Base-by-base conservation (phyloP, 2,113 vertebrate genomes). In the Aleadryas rufinucha region DNA sequence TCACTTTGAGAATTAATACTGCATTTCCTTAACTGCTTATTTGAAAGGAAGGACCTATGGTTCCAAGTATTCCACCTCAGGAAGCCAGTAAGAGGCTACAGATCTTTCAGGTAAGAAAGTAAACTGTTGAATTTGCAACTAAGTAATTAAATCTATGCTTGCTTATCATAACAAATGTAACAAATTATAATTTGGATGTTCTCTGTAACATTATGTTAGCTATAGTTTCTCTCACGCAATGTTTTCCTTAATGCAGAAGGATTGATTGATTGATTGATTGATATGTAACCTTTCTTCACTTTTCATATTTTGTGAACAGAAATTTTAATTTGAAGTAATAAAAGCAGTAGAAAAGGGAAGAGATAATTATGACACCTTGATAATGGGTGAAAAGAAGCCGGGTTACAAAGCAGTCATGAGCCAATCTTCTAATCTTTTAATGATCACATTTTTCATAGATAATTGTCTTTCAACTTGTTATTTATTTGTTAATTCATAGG, bases 31-130 rank as follows among this genome's bases (percentile, higher is more conserved):
- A 66, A 76, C 37, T 59, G 60, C 72, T 57, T 96, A 4, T 95
- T 95, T 87, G 76, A 97, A 74, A 99, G 99, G 98, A 98, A 96
- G 99, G 99, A 59, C 99, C 98, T 19, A 98, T 98, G 98, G 98
- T 97, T 93, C 97, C 98, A 87, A 98, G 84, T 86, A 98, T 98
- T 89, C 74, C 98, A 92, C 98, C 98, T 66, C 97, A 98, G 91
- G 98, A 99, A 97, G 99, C 98, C 74, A 99, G 98, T 96, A 97
- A 91, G 33, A 98, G 98, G 63, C 93, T 99, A 26, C 98, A 98
- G 79, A 94, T 93, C 66, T 99, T 98, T 94, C 98, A 99, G 98
- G 99, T 98, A 96, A 97, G 92, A 79, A 64, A 86, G 23, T 33
- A 52, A 71, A 56, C 5, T 41, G 12, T 10, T 82, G n/a, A 20